Percentiles rank a stretch among this genome's conserved stretches.
phyloP scores from a whole-genome alignment of 1,140 invertebrate genomes.

The Caenorhabditis inopinata region DNA sequence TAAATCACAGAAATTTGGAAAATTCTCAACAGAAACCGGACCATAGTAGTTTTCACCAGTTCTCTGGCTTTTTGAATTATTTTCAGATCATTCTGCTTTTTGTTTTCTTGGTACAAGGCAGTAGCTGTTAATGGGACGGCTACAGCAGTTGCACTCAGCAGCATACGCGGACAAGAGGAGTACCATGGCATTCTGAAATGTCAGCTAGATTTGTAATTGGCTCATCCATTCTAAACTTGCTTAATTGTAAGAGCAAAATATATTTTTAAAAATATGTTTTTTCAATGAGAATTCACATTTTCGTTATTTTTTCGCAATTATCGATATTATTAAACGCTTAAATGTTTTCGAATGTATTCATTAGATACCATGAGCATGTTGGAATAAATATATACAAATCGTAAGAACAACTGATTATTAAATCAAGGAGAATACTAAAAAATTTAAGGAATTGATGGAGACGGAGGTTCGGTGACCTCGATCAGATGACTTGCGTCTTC shows the following conservation, averaged over 20 bases:
- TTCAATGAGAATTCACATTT: too few relatives aligned
- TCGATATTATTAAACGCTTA: too few relatives aligned
- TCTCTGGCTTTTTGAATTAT: not conserved
- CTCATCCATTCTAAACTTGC: too few relatives aligned
- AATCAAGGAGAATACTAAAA: not conserved
- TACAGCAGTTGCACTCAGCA: not conserved
- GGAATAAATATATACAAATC: too few relatives aligned
- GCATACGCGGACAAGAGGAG: not conserved
- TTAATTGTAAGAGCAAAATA: too few relatives aligned
- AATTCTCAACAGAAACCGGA: not conserved
- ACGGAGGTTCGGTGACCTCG: not conserved
- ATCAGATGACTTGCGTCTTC: slow-evolving; percentile 1
- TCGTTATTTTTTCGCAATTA: too few relatives aligned
- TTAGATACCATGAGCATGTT: too few relatives aligned
- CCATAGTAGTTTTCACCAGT: slow-evolving; percentile 32
- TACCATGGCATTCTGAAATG: slow-evolving; percentile 5
- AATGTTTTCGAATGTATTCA: too few relatives aligned
- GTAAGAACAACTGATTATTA: too few relatives aligned
- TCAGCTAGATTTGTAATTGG: too few relatives aligned
- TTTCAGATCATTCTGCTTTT: not conserved
- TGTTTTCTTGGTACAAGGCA: not conserved
- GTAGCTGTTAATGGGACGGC: not conserved
- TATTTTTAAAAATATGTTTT: too few relatives aligned
- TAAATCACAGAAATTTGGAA: slow-evolving; percentile 22
- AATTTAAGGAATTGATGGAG: not conserved